phyloP scores from a whole-genome alignment of 2,113 vertebrate genomes.

The Coreoperca whiteheadi region DNA sequence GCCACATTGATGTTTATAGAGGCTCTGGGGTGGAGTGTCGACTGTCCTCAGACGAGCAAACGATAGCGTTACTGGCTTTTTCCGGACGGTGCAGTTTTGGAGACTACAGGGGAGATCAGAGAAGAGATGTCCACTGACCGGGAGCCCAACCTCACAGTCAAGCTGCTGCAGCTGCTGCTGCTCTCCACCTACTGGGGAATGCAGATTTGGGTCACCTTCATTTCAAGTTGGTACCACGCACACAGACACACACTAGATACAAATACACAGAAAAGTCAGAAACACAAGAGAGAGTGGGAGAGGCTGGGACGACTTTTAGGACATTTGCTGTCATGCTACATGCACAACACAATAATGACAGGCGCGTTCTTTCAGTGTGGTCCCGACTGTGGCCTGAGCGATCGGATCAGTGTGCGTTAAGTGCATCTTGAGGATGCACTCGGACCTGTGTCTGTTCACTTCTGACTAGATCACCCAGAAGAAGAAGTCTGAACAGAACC shows the following conservation, averaged over 20 bases:
- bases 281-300: background rate
- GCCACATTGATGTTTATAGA: slow-evolving; percentile 7
- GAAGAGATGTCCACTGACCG: slow-evolving; percentile 75
- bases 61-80: background rate
- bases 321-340: too few species aligned
- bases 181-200: slow-evolving; percentile 90
- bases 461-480: background rate
- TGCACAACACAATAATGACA: background rate
- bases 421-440: background rate
- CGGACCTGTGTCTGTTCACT: background rate
- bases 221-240: slow-evolving; percentile 80
- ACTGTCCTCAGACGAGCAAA: background rate
- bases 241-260: background rate
- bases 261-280: background rate
- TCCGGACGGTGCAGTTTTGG: background rate
- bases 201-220: slow-evolving; percentile 89
- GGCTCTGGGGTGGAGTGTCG: background rate
- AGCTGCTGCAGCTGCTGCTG: slow-evolving; percentile 86
- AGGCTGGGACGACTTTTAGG: background rate
- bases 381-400: background rate
- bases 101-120: background rate
- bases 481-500: background rate
- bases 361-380: background rate
- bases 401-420: background rate
- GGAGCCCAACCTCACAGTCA: slow-evolving; percentile 80